Evolutionary conservation across 2,797 vertebrate species (phyloP).

Genomic region (Melanogrammus aeglefinus): DNA sequence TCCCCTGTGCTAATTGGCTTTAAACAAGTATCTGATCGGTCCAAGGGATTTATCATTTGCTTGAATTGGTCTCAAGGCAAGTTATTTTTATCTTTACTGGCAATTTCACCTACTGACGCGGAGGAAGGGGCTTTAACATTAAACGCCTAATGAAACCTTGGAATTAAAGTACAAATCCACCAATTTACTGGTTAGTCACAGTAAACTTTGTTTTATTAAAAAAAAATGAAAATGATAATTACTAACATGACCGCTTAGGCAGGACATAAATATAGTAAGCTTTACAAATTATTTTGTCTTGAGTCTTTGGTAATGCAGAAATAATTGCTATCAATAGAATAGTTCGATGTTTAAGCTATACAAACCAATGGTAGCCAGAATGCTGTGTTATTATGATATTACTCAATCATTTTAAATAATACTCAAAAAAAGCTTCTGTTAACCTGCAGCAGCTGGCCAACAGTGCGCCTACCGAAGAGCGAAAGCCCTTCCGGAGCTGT

Average conservation of each 20-base stretch:
- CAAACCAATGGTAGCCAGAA: neutral
- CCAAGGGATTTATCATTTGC: slow-evolving; percentile 9
- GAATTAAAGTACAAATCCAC: slow-evolving; percentile 16
- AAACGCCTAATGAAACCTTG: neutral
- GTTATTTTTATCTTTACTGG: neutral
- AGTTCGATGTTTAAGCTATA: neutral
- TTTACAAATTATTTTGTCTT: neutral
- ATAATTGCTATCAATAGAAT: neutral
- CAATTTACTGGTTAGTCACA: neutral
- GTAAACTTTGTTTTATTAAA: neutral
- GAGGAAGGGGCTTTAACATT: neutral
- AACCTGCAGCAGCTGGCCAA: neutral
- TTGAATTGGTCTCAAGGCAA: slow-evolving; percentile 8
- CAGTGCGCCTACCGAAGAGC: neutral
- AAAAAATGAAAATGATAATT: neutral
- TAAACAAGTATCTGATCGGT: neutral
- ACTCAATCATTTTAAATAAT: neutral
- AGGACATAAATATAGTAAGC: neutral
- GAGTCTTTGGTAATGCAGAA: neutral
- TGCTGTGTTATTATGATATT: neutral
- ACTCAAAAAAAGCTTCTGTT: neutral
- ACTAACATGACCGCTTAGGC: neutral
- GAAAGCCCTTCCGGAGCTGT: neutral
- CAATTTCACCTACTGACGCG: slow-evolving; percentile 7
- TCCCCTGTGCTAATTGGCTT: neutral